phyloP scores from a whole-genome alignment of 1,140 invertebrate species.

The Marisa cornuarietis region DNA sequence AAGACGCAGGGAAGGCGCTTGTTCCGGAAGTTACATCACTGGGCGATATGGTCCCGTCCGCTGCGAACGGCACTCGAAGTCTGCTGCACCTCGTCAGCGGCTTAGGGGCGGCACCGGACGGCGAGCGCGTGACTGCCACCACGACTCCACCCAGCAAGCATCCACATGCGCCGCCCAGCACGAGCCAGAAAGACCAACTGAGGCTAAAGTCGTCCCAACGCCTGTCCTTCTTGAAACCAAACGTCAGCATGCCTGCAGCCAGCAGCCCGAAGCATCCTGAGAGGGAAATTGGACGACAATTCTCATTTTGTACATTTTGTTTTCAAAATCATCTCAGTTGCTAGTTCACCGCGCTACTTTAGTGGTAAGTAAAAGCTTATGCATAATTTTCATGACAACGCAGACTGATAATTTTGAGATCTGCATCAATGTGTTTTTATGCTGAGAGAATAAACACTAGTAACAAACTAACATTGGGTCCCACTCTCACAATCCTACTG shows the following conservation, averaged over 20 bases:
- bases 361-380: too few relatives aligned
- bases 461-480: too few relatives aligned
- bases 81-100: neutral
- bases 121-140: slow-evolving; percentile 2
- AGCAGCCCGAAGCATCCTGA: slow-evolving; percentile 11
- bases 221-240: neutral
- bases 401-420: too few relatives aligned
- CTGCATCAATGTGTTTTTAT: too few relatives aligned
- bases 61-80: neutral
- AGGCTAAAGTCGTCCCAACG: neutral
- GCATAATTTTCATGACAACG: too few relatives aligned
- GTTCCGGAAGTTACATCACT: neutral
- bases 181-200: slow-evolving; percentile 21
- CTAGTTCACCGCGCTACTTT: too few relatives aligned
- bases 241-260: neutral
- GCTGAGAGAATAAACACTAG: too few relatives aligned
- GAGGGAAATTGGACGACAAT: neutral
- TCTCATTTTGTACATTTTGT: neutral
- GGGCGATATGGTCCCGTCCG: neutral
- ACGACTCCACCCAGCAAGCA: slow-evolving; percentile 11
- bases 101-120: neutral
- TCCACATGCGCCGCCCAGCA: slow-evolving; percentile 15
- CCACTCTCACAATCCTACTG: too few relatives aligned
- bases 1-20: neutral
- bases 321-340: too few relatives aligned